These are phyloP conservation scores for Julus scanicus DNA, from an alignment of 2,888 invertebrate genomes.

Conservation along the genomic window DNA sequence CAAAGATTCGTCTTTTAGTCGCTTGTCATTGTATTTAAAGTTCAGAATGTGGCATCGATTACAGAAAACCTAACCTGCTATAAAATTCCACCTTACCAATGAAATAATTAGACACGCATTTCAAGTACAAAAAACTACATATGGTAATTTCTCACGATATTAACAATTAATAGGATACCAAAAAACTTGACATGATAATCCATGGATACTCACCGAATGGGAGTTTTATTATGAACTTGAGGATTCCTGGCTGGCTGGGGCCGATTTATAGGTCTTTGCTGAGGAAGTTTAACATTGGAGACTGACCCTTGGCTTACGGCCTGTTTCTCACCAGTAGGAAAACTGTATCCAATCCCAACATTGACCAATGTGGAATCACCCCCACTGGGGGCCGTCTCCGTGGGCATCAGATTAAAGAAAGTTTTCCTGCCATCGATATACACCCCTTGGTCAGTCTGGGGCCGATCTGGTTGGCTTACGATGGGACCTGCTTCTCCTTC, in stretches of 20 bases:
- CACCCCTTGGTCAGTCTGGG: slow-evolving; percentile 78
- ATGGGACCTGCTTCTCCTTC: slow-evolving; percentile 41
- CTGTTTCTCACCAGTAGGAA: slow-evolving; percentile 62
- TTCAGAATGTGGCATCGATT: neutral
- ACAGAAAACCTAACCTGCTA: neutral
- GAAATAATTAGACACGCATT: neutral
- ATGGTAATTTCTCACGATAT: neutral
- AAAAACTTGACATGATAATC: slow-evolving; percentile 51
- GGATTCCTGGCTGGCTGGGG: slow-evolving; percentile 53
- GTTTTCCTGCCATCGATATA: slow-evolving; percentile 92
- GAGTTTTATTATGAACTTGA: slow-evolving; percentile 60
- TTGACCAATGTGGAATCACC: slow-evolving; percentile 59
- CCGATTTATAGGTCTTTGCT: slow-evolving; percentile 52
- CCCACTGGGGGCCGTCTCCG: slow-evolving; percentile 56
- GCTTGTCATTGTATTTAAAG: neutral
- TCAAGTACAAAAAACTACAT: neutral
- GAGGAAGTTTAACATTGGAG: slow-evolving; percentile 56
- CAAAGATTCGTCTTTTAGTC: too few relatives aligned
- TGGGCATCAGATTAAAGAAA: slow-evolving; percentile 81
- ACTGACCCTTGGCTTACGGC: slow-evolving; percentile 63
- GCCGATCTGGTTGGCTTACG: slow-evolving; percentile 36
- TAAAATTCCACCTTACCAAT: neutral
- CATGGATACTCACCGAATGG: slow-evolving; percentile 58
- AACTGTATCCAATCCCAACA: slow-evolving; percentile 59
- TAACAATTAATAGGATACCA: neutral